Evolutionary conservation across 2,888 invertebrate species (phyloP).

Genomic region (Clepsis dumicolana): DNA sequence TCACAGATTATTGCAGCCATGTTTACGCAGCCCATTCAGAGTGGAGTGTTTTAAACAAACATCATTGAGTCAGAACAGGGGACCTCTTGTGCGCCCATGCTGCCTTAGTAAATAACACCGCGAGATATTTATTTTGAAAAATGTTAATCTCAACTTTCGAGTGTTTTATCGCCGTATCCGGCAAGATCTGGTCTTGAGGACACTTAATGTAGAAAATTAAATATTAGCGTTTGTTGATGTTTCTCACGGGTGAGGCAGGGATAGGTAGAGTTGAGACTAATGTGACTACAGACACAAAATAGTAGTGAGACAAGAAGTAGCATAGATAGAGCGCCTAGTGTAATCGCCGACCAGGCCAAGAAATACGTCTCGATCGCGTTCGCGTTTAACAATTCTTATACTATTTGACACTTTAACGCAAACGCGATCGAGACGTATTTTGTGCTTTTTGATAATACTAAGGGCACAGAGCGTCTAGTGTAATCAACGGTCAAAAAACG

Average conservation of each 20-base stretch:
- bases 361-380: too few relatives aligned
- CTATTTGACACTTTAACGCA: too few relatives aligned
- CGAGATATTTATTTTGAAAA: slow-evolving; percentile 72
- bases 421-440: too few relatives aligned
- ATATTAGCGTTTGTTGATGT: slow-evolving; percentile 64
- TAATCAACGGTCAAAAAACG: too few relatives aligned
- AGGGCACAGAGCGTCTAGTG: too few relatives aligned
- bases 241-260: slow-evolving; percentile 65
- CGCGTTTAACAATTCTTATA: too few relatives aligned
- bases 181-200: slow-evolving; percentile 59
- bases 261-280: background rate
- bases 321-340: too few relatives aligned
- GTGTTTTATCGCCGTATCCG: slow-evolving; percentile 78
- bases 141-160: slow-evolving; percentile 67
- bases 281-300: too few relatives aligned
- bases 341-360: too few relatives aligned
- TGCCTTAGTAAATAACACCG: slow-evolving; percentile 67
- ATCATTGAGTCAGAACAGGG: slow-evolving; percentile 71
- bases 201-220: slow-evolving; percentile 60
- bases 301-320: too few relatives aligned
- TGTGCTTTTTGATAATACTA: too few relatives aligned
- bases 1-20: slow-evolving; percentile 73
- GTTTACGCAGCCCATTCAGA: slow-evolving; percentile 73
- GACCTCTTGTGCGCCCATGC: slow-evolving; percentile 68
- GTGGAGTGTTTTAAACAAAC: slow-evolving; percentile 79